phyloP scores from a whole-genome alignment of 2,797 vertebrate genomes.

The Poecilia gillii region DNA sequence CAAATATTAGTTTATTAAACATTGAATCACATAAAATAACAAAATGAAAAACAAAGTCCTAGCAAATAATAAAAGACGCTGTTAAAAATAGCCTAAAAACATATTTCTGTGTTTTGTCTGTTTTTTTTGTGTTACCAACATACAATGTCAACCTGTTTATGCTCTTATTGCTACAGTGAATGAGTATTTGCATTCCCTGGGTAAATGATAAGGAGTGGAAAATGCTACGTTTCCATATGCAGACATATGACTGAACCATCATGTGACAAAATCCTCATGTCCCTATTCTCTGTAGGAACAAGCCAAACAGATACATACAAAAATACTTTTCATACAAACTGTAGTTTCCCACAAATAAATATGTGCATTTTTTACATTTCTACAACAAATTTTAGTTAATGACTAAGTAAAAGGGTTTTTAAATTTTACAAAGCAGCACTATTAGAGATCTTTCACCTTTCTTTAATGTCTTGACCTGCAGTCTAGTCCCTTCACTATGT shows the following conservation, averaged over 20 bases:
- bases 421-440: slow-evolving; percentile 19
- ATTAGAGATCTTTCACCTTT: not conserved
- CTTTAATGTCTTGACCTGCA: not conserved
- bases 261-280: slow-evolving; percentile 18
- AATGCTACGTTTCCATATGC: not conserved
- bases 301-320: not conserved
- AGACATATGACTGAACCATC: slow-evolving; percentile 30
- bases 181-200: not conserved
- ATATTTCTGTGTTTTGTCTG: not conserved
- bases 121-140: slow-evolving; percentile 1
- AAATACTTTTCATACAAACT: slow-evolving; percentile 6
- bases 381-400: not conserved
- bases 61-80: slow-evolving; percentile 18
- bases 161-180: slow-evolving; percentile 10
- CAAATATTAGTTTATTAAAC: not conserved
- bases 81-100: slow-evolving; percentile 21
- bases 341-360: slow-evolving; percentile 35
- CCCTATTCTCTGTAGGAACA: slow-evolving; percentile 11
- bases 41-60: not conserved
- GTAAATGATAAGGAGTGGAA: not conserved
- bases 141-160: not conserved
- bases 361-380: slow-evolving; percentile 16
- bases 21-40: slow-evolving; percentile 14
- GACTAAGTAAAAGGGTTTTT: not conserved
- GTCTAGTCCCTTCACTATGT: not conserved